Evolutionary conservation across 2,888 invertebrate species (phyloP).

Genomic region (Scaeva pyrastri): DNA sequence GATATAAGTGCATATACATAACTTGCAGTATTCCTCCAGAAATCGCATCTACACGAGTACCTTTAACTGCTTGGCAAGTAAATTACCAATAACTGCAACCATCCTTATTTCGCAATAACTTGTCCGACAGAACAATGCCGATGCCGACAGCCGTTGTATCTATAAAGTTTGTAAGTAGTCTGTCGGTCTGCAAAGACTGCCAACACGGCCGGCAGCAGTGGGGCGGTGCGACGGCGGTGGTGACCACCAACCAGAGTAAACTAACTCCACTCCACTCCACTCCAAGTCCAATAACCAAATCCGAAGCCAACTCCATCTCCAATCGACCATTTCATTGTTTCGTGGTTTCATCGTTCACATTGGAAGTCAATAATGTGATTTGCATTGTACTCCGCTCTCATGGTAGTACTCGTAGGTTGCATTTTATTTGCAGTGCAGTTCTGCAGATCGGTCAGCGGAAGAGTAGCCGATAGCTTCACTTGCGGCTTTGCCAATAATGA

Average conservation of each 20-base stretch:
- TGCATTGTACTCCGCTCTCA: conserved; percentile 64
- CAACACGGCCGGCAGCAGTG: background rate
- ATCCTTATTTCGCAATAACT: conserved; percentile 76
- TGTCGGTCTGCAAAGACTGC: conserved; percentile 38
- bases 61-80: conserved; percentile 63
- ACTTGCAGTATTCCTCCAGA: background rate
- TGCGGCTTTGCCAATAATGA: conserved; percentile 72
- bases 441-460: conserved; percentile 70
- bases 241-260: conserved; percentile 39
- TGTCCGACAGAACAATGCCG: conserved; percentile 76
- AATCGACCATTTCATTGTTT: conserved; percentile 75
- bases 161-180: conserved; percentile 36
- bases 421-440: conserved; percentile 59
- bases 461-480: conserved; percentile 74
- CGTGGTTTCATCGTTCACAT: conserved; percentile 67
- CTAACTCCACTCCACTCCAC: conserved; percentile 36
- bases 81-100: conserved; percentile 75
- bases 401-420: conserved; percentile 42
- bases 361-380: conserved; percentile 70
- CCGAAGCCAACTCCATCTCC: conserved; percentile 59
- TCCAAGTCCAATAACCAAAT: conserved; percentile 43
- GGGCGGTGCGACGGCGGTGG: background rate
- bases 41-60: conserved; percentile 8
- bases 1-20: conserved; percentile 11
- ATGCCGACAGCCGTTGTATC: conserved; percentile 67